Percentiles rank a stretch among this genome's conserved stretches.
Conservation (phyloP, 1,140 invertebrate genomes). For the Saxidomus purpurata region DNA sequence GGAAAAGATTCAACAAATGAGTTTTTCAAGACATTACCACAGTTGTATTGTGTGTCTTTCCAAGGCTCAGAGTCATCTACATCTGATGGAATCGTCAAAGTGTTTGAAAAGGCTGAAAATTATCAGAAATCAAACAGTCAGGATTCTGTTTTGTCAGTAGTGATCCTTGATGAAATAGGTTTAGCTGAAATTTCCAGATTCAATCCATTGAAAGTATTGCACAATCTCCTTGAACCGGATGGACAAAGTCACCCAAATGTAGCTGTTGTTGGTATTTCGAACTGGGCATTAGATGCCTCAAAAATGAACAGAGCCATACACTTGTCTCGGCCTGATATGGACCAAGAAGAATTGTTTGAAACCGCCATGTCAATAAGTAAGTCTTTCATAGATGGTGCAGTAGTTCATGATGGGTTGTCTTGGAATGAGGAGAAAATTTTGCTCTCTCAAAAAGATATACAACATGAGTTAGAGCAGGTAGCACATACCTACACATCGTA, state of each 20-base stretch:
- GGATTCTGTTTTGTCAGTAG: constrained; percentile 74
- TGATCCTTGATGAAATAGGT: constrained; percentile 78
- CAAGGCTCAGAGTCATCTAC: constrained; percentile 77
- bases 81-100: constrained; percentile 73
- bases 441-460: neutral
- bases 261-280: constrained; percentile 78
- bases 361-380: constrained; percentile 54
- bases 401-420: neutral
- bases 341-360: constrained; percentile 59
- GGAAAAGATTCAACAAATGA: constrained; percentile 72
- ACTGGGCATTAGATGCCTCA: constrained; percentile 78
- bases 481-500: constrained; percentile 73
- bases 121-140: constrained; percentile 68
- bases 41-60: constrained; percentile 75
- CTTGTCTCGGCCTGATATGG: constrained; percentile 73
- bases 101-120: constrained; percentile 71
- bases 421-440: neutral
- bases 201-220: constrained; percentile 73
- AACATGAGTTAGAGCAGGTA: constrained; percentile 60
- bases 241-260: constrained; percentile 60
- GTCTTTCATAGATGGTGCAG: neutral
- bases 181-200: constrained; percentile 73
- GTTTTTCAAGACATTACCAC: constrained; percentile 76
- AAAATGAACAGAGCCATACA: constrained; percentile 77
- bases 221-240: constrained; percentile 67